A percentile compares a stretch with the other conserved stretches of the same genome.
These are phyloP conservation scores for Microtus richardsoni DNA, from an alignment of 2,113 vertebrate species.

Conservation along the genomic window DNA sequence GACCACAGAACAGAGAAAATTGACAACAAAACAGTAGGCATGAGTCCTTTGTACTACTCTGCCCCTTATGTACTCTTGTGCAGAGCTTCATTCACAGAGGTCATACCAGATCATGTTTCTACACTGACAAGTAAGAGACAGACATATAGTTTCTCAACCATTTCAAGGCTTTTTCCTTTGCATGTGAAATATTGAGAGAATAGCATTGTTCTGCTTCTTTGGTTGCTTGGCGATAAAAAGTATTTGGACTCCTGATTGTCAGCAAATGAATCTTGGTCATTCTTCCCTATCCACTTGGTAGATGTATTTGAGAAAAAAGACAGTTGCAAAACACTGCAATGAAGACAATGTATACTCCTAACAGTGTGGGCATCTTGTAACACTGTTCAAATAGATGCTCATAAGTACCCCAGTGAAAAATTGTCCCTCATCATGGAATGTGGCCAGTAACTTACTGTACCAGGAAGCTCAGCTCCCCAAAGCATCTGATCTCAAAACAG, in stretches of 20 bases:
- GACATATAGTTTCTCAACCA: neutral
- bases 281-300: neutral
- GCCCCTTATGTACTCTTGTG: neutral
- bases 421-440: no score
- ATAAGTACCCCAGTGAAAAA: no score
- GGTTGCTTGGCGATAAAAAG: neutral
- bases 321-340: neutral
- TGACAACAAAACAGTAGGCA: neutral
- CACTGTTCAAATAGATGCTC: neutral
- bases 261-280: neutral
- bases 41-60: neutral
- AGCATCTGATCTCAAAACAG: no score
- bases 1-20: neutral
- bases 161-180: no score
- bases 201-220: neutral
- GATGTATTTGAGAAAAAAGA: neutral
- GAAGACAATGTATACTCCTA: neutral
- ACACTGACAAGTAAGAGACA: no score
- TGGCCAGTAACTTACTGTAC: no score
- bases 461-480: no score
- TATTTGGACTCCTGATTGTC: neutral
- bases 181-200: neutral
- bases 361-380: neutral
- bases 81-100: no score
- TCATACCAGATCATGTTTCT: no score